These are phyloP conservation scores for Antheraea mylitta DNA, from an alignment of 1,140 invertebrate species.

Conservation along the genomic window DNA sequence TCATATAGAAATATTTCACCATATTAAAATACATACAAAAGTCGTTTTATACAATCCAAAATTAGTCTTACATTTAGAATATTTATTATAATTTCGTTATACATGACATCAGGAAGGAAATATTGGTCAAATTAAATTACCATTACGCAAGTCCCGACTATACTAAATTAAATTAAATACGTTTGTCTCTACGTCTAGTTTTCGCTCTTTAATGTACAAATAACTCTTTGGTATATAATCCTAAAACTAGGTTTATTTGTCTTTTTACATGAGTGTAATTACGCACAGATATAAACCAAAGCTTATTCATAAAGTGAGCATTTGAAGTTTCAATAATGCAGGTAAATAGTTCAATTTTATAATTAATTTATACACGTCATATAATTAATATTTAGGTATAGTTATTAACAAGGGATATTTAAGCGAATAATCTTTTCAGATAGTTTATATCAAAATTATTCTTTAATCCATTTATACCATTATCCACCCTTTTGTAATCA, in stretches of 20 bases:
- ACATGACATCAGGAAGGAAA: slow-evolving; percentile 32
- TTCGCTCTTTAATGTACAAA: slow-evolving; percentile 68
- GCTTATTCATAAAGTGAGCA: slow-evolving; percentile 1
- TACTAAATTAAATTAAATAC: slow-evolving; percentile 73
- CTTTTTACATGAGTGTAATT: slow-evolving; percentile 21
- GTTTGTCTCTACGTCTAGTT: slow-evolving; percentile 53
- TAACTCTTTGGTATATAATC: slow-evolving; percentile 76
- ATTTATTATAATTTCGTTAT: neutral
- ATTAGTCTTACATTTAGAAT: slow-evolving; percentile 1
- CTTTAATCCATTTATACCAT: too few relatives aligned
- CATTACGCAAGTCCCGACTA: slow-evolving; percentile 56
- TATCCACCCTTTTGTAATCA: too few relatives aligned
- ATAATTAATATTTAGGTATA: neutral
- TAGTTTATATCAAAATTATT: too few relatives aligned
- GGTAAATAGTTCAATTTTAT: neutral
- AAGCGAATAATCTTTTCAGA: neutral
- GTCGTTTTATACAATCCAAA: neutral
- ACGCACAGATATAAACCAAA: slow-evolving; percentile 1
- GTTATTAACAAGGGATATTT: neutral
- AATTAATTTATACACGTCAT: neutral
- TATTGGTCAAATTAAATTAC: slow-evolving; percentile 65
- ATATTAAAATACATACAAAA: neutral
- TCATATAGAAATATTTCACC: neutral
- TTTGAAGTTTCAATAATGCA: neutral
- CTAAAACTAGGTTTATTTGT: slow-evolving; percentile 70